Evolutionary conservation across 2,888 invertebrate genomes (phyloP).

Genomic region (Microchrysa polita): DNA sequence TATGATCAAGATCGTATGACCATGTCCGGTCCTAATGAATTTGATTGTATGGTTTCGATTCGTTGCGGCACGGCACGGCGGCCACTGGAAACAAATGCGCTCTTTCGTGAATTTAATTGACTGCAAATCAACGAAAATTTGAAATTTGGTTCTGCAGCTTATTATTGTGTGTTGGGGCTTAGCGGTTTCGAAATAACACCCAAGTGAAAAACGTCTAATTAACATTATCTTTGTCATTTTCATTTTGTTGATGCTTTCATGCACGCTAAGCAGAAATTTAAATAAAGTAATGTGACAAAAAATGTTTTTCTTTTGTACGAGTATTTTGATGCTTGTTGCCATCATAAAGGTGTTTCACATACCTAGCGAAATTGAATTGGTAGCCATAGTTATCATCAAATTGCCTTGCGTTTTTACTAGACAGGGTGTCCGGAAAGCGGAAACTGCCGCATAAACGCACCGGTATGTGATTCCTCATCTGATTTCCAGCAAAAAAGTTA

Average conservation of each 20-base stretch:
- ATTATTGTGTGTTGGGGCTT: not conserved
- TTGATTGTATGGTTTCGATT: constrained; percentile 31
- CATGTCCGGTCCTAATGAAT: constrained; percentile 42
- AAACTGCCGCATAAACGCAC: no score
- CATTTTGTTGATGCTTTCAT: constrained; percentile 26
- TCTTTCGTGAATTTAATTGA: constrained; percentile 43
- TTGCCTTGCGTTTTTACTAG: no score
- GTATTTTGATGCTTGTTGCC: no score
- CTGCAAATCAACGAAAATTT: constrained; percentile 42
- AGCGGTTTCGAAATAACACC: constrained; percentile 1
- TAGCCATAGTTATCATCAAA: no score
- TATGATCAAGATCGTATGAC: constrained; percentile 31
- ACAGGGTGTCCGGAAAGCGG: no score
- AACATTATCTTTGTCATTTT: constrained; percentile 27
- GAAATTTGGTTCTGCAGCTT: constrained; percentile 21
- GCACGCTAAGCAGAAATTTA: not conserved
- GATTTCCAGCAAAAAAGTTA: no score
- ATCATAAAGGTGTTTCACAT: no score
- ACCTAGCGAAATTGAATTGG: no score
- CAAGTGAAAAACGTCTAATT: constrained; percentile 37
- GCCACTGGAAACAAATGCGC: constrained; percentile 9
- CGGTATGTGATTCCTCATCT: no score
- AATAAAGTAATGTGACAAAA: no score
- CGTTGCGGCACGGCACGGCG: no score
- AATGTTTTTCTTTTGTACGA: no score